Percentiles rank a stretch among this genome's conserved stretches.
phyloP scores from a whole-genome alignment of 2,888 invertebrate species.

The Conus canariensis region DNA sequence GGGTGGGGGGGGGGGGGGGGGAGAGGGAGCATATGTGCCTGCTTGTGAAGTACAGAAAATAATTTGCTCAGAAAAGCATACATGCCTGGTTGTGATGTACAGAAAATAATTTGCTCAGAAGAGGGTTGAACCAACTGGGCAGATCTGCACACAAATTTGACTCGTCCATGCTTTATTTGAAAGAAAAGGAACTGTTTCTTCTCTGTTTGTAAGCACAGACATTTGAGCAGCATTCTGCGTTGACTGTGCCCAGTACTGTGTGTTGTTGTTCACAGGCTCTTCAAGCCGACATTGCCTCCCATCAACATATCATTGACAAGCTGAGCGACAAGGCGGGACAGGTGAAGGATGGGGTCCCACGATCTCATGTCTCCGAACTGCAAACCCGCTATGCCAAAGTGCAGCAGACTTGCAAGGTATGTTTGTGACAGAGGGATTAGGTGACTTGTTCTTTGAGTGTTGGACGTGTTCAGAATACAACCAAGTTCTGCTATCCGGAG shows the following conservation, averaged over 20 bases:
- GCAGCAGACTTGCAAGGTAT: constrained; percentile 42
- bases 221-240: neutral
- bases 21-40: no score
- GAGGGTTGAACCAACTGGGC: no score
- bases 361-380: constrained; percentile 62
- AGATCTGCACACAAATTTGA: no score
- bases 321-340: constrained; percentile 92
- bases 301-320: constrained; percentile 87
- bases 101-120: no score
- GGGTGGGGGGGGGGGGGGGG: no score
- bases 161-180: no score
- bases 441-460: neutral
- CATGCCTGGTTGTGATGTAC: no score
- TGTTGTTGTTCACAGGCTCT: constrained; percentile 58
- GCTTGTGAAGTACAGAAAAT: no score
- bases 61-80: no score
- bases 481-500: no score
- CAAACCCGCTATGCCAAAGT: constrained; percentile 58
- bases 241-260: neutral
- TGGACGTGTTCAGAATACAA: neutral
- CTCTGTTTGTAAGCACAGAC: no score
- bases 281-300: constrained; percentile 68
- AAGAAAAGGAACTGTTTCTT: no score
- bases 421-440: neutral
- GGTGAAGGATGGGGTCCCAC: constrained; percentile 84